Conservation (phyloP, 2,797 vertebrate species). For the Thaleichthys pacificus region DNA sequence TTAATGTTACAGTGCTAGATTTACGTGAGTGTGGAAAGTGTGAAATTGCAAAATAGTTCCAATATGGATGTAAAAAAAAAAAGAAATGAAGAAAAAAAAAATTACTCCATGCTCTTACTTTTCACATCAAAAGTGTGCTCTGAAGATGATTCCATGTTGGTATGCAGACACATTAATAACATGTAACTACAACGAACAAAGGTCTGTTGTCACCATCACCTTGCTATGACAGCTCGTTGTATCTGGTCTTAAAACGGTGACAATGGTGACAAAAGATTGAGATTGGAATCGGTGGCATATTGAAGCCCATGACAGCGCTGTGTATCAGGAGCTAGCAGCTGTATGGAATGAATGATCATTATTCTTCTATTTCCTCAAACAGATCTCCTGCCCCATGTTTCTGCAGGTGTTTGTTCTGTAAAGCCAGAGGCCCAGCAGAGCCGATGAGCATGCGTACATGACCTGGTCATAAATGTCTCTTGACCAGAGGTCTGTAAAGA, state of each 20-base stretch:
- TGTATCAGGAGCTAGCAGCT: slow-evolving; percentile 40
- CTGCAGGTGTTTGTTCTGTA: slow-evolving; percentile 10
- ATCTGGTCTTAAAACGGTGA: slow-evolving; percentile 42
- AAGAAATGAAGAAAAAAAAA: slow-evolving; percentile 11
- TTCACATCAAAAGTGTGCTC: slow-evolving; percentile 55
- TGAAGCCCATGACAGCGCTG: slow-evolving; percentile 36
- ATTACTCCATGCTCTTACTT: slow-evolving; percentile 51
- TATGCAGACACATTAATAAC: slow-evolving; percentile 72
- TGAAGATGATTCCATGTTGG: slow-evolving; percentile 69
- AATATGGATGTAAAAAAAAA: slow-evolving; percentile 51
- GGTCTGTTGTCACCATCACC: slow-evolving; percentile 67
- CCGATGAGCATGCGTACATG: slow-evolving; percentile 50
- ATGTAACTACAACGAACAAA: slow-evolving; percentile 66
- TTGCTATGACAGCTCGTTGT: slow-evolving; percentile 43
- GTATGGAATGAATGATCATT: slow-evolving; percentile 29
- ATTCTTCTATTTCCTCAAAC: slow-evolving; percentile 16
- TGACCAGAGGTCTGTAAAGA: slow-evolving; percentile 28
- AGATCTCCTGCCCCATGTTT: slow-evolving; percentile 32
- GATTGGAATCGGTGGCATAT: slow-evolving; percentile 40
- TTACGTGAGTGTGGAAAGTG: slow-evolving; percentile 60
- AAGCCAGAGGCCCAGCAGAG: slow-evolving; percentile 50
- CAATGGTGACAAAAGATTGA: slow-evolving; percentile 13
- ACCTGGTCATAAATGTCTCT: slow-evolving; percentile 49
- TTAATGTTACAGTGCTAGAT: slow-evolving; percentile 57
- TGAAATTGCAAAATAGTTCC: slow-evolving; percentile 59